phyloP scores from a whole-genome alignment of 2,113 vertebrate species.

The Natator depressus region DNA sequence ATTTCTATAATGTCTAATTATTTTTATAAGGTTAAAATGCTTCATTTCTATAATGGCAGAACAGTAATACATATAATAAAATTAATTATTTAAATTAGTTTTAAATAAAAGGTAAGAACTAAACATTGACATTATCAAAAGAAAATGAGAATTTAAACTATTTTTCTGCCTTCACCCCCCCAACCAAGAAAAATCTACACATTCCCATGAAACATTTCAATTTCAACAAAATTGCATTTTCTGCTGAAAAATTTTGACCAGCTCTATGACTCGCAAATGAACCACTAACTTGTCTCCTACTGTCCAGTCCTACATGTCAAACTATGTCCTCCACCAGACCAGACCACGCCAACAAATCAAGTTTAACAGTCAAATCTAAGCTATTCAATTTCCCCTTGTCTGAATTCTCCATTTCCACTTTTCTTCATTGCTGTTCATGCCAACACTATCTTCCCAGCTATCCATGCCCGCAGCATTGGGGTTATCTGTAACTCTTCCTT shows the following conservation, averaged over 20 bases:
- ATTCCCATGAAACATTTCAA: not conserved
- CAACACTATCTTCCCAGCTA: not conserved
- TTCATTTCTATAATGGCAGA: not conserved
- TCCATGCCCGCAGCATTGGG: not conserved
- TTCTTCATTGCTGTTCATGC: not conserved
- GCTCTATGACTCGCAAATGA: fast-evolving
- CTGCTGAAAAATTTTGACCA: fast-evolving
- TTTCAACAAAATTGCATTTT: not conserved
- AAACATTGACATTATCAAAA: not conserved
- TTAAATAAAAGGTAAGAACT: not conserved
- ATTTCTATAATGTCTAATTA: not conserved
- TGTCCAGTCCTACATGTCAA: not conserved
- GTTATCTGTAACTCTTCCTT: not conserved
- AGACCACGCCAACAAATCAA: fast-evolving
- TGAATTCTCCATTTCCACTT: not conserved
- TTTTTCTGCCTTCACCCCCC: not conserved
- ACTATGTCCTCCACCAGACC: fast-evolving
- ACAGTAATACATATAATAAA: not conserved
- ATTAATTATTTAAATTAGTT: not conserved
- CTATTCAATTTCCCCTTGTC: not conserved
- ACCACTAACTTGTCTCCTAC: fast-evolving
- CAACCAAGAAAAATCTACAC: not conserved
- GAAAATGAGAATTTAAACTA: not conserved
- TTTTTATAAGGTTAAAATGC: not conserved
- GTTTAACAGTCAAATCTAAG: fast-evolving